Evolutionary conservation across 2,888 invertebrate genomes (phyloP), one percentile per base, ranked within the genome.

Genomic region (Dermolepida albohirtum): DNA sequence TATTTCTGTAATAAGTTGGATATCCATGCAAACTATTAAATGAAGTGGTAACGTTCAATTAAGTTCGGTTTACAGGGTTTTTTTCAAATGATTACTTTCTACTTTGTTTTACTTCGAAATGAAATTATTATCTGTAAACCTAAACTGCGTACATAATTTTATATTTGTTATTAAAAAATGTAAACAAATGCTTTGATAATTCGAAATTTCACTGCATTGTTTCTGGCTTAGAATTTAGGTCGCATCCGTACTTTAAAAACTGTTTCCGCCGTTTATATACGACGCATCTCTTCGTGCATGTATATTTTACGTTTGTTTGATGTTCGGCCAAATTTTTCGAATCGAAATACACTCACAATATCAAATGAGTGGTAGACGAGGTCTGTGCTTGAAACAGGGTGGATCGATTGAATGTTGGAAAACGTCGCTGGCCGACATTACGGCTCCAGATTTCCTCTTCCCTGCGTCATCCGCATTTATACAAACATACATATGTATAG

Each of bases 371-470:
- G 54, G 47, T 47, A 40, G 55, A 55, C 57, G 40, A 10, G 57
- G 54, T 59, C 44, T 44, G 55, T 49, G 66, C 55, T 40, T 27
- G 50, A 65, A 52, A 54, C 62, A 44, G 66, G 57, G 17, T 16
- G 71, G 67, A 72, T 72, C 72, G 72, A 72, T 72, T 70, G 68
- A 44, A 67, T 65, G 71, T 51, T 69, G 62, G 68, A 72, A 67
- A 70, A 69, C 70, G 65, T 70, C 68, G 70, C 68, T 54, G 65
- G 71, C 72, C 72, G 72, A 70, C 72, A 69, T 63, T 52, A 57
- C 67, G 72, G 71, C 72, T 72, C 72, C 72, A 71, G 68, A 67
- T 70, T 66, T 70, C 70, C 66, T 71, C 71, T 69, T 63, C 68
- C 34, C 47, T 50, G 49, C 57, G 39, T 57, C 54, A 55, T 66